These are phyloP conservation scores for Virgularia gustaviana DNA, from an alignment of 92 coral and sea anemone genomes.

Conservation along the genomic window DNA sequence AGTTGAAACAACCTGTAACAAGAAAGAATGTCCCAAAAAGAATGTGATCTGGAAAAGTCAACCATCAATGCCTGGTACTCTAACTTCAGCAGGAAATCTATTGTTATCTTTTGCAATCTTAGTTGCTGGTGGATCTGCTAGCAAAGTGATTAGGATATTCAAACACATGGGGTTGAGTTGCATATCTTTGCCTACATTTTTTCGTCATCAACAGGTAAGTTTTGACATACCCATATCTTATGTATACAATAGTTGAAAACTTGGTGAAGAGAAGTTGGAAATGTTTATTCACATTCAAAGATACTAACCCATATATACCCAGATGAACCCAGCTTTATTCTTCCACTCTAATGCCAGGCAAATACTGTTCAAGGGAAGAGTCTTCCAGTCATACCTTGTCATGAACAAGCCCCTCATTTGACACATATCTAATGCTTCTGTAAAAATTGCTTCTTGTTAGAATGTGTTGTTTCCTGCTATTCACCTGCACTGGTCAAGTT, in stretches of 20 bases:
- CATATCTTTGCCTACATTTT: constrained; percentile 42
- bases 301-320: too few species aligned
- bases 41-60: constrained; percentile 53
- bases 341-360: too few species aligned
- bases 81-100: constrained; percentile 62
- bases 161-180: constrained; percentile 54
- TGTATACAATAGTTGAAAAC: too few species aligned
- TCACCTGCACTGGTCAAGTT: constrained; percentile 40
- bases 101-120: constrained; percentile 50
- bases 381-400: too few species aligned
- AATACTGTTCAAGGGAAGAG: too few species aligned
- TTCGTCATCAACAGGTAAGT: constrained; percentile 56
- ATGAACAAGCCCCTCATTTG: too few species aligned
- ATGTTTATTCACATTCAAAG: too few species aligned
- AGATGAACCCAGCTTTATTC: too few species aligned
- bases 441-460: constrained; percentile 26
- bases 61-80: constrained; percentile 54
- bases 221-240: neutral
- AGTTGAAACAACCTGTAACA: constrained; percentile 48
- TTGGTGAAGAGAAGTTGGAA: too few species aligned
- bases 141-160: constrained; percentile 49
- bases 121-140: constrained; percentile 50
- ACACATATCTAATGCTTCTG: too few species aligned
- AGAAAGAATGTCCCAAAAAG: constrained; percentile 12
- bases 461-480: constrained; percentile 47